Conservation (phyloP, 2,888 invertebrate genomes). For the Xanthia togata region DNA sequence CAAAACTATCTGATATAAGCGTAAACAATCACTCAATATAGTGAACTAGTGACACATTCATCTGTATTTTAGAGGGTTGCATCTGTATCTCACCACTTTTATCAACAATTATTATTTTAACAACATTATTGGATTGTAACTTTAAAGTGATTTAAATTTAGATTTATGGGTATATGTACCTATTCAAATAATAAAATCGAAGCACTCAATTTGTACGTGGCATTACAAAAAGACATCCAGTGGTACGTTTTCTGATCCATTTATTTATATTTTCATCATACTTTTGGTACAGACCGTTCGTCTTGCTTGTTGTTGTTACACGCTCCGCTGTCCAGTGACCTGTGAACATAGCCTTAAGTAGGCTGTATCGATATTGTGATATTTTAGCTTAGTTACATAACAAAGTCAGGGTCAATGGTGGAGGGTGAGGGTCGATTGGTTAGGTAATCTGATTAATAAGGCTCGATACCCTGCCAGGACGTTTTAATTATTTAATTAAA, state of each 20-base stretch:
- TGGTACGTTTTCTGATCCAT: neutral
- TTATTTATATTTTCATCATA: neutral
- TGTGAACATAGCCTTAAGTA: slow-evolving; percentile 3
- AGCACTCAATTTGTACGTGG: no score
- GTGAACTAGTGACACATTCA: no score
- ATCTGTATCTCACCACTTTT: no score
- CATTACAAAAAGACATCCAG: neutral
- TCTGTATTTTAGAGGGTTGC: no score
- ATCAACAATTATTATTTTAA: no score
- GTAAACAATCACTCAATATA: no score
- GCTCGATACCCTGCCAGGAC: neutral
- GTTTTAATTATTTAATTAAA: neutral
- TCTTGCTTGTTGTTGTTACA: neutral
- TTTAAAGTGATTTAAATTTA: no score
- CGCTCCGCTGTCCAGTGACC: neutral
- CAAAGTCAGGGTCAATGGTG: neutral
- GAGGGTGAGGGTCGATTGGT: neutral
- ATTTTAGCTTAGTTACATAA: slow-evolving; percentile 13
- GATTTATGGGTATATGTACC: no score
- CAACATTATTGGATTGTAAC: no score
- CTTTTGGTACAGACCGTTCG: neutral
- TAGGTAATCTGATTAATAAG: slow-evolving; percentile 21
- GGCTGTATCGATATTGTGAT: slow-evolving; percentile 5
- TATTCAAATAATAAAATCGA: no score
- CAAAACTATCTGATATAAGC: no score